phyloP scores from a whole-genome alignment of 2,797 vertebrate species.

The Ptychadena robeensis region DNA sequence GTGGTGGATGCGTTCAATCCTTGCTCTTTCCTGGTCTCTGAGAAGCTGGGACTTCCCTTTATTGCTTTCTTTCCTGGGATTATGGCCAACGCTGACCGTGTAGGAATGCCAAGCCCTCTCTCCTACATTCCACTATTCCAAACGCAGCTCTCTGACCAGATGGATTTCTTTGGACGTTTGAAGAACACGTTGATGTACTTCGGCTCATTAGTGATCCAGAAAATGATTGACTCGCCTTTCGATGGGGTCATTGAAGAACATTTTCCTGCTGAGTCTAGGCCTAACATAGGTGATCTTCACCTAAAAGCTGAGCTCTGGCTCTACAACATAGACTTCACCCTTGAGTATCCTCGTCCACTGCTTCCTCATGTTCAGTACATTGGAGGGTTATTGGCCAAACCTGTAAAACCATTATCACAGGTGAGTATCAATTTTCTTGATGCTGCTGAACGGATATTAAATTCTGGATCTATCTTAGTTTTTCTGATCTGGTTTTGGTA shows the following conservation, averaged over 20 bases:
- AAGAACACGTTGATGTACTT: conserved; percentile 71
- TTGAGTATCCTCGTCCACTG: conserved; percentile 76
- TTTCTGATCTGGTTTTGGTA: too few relatives aligned
- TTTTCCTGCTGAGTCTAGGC: conserved; percentile 66
- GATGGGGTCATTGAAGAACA: conserved; percentile 68
- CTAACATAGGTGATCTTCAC: conserved; percentile 67
- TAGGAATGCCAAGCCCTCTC: conserved; percentile 62
- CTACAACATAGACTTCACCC: conserved; percentile 77
- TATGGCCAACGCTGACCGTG: conserved; percentile 63
- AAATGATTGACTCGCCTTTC: conserved; percentile 63
- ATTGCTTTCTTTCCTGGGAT: conserved; percentile 65
- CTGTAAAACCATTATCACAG: conserved; percentile 68
- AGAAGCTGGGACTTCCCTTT: conserved; percentile 69
- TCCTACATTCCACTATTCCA: conserved; percentile 67
- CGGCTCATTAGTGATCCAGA: conserved; percentile 53
- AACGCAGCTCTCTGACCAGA: conserved; percentile 68
- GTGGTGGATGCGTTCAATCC: conserved; percentile 72
- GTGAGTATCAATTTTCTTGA: conserved; percentile 63
- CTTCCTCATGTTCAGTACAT: conserved; percentile 75
- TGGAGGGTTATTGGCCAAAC: conserved; percentile 75
- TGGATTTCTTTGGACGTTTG: conserved; percentile 71
- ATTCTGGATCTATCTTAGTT: too few relatives aligned
- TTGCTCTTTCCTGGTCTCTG: conserved; percentile 72
- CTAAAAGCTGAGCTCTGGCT: conserved; percentile 76
- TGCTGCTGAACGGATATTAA: too few relatives aligned